Evolutionary conservation across 1,140 invertebrate species (phyloP).

Genomic region (Daktulosphaira vitifoliae): DNA sequence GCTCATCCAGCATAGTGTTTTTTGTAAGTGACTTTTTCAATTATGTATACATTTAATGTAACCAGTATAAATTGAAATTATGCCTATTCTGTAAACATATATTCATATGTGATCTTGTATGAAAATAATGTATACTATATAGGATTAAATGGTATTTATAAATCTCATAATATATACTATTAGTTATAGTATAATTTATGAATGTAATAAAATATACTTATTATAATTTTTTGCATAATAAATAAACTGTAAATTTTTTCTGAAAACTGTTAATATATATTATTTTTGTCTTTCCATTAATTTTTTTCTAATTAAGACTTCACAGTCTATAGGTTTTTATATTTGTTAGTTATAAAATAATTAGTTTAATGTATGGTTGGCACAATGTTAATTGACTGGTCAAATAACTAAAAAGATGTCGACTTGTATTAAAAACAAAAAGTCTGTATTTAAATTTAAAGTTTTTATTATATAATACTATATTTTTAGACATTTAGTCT

Average conservation of each 20-base stretch:
- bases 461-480: no score
- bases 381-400: no score
- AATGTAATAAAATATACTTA: constrained; percentile 14
- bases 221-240: constrained; percentile 29
- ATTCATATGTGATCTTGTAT: constrained; percentile 13
- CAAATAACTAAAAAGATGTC: no score
- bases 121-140: constrained; percentile 2
- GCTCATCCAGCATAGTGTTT: constrained; percentile 15
- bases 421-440: no score
- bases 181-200: constrained; percentile 31
- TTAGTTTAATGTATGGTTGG: no score
- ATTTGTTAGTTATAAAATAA: no score
- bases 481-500: no score
- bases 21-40: constrained; percentile 20
- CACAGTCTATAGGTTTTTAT: no score
- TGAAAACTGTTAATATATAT: no score
- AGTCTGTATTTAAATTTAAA: no score
- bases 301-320: no score
- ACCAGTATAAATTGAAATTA: constrained; percentile 24
- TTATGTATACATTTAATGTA: constrained; percentile 15
- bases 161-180: constrained; percentile 30
- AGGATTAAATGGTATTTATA: constrained; percentile 26
- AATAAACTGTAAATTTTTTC: constrained; percentile 31
- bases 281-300: no score
- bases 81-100: constrained; percentile 14